Conservation (phyloP, 2,113 vertebrate genomes). For the Cromileptes altivelis region DNA sequence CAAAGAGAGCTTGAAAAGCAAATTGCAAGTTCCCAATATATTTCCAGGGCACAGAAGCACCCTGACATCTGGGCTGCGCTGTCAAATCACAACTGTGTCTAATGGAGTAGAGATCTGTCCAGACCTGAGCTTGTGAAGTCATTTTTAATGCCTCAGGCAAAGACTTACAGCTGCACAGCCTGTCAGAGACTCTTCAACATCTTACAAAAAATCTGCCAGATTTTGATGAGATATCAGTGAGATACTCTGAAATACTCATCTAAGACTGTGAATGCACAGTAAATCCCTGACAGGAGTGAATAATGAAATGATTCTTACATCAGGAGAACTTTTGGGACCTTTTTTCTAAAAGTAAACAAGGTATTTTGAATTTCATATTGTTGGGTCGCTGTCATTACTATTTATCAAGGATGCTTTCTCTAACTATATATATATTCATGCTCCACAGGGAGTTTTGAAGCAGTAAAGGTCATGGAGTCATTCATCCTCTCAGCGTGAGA, state of each 20-base stretch:
- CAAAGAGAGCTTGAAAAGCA: neutral
- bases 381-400: slow-evolving; percentile 11
- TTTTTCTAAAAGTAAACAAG: neutral
- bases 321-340: neutral
- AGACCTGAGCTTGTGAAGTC: slow-evolving; percentile 14
- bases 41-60: neutral
- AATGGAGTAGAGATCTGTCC: slow-evolving; percentile 30
- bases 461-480: slow-evolving; percentile 72
- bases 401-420: slow-evolving; percentile 42
- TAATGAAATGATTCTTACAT: neutral
- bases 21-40: neutral
- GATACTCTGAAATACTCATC: neutral
- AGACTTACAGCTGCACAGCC: neutral
- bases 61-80: slow-evolving; percentile 24
- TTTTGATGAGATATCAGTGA: neutral
- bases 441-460: slow-evolving; percentile 33
- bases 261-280: neutral
- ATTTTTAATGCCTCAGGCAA: slow-evolving; percentile 11
- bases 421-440: slow-evolving; percentile 47
- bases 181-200: slow-evolving; percentile 3
- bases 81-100: slow-evolving; percentile 28
- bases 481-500: slow-evolving; percentile 73
- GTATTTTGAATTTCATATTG: neutral
- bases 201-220: neutral
- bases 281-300: neutral